Evolutionary conservation across 64 coral and sea anemone genomes (phyloP), one percentile per base, ranked within the genome.

Genomic region (Montipora sp.): DNA sequence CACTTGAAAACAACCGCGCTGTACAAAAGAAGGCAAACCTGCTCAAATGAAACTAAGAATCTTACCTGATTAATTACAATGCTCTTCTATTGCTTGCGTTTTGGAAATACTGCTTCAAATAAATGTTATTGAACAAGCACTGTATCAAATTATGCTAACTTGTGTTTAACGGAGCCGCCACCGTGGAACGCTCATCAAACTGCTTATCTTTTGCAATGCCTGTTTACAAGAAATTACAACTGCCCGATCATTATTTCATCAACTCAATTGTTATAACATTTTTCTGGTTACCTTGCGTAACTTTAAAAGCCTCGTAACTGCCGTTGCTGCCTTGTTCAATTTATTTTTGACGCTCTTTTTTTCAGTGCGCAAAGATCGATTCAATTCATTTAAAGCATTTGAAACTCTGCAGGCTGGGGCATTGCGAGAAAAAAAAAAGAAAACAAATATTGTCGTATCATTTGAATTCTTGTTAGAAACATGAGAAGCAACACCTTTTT

Each of bases 381-480:
- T 46, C 57, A 48, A 59, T 36, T 47, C 43, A 27, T 83, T 83
- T 83, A 23, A 27, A 27, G 24, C 46, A 22, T 67, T 15, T 11
- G 53, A 57, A 57, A 57, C 63, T 71, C 44, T 71, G 45, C 16
- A 84, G 27, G 80, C 80, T 66, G 80, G 80, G 66, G 80, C 58
- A 58, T 59, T 27, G 58, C 57, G 7, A 66, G 5, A 83, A 66
- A 66, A 27, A 3, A 48, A 36, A 36, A 36, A 36, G 0, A 57
- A n/a, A 63, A 84, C 65, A 20, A 72, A 84, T 71, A 84, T 69
- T 71, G 82, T 84, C 49, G 18, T 48, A 49, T n/a, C 10, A 71
- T 21, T 71, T 49, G 82, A 67, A 84, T 84, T 84, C 82, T 27
- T 84, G 12, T 61, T 5, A 84, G 82, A 69, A 84, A 84, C 46